Evolutionary conservation across 37 sponge, comb jelly and placozoan species (phyloP), one percentile per base, ranked within the genome.

Genomic region (Halichondria panicea): DNA sequence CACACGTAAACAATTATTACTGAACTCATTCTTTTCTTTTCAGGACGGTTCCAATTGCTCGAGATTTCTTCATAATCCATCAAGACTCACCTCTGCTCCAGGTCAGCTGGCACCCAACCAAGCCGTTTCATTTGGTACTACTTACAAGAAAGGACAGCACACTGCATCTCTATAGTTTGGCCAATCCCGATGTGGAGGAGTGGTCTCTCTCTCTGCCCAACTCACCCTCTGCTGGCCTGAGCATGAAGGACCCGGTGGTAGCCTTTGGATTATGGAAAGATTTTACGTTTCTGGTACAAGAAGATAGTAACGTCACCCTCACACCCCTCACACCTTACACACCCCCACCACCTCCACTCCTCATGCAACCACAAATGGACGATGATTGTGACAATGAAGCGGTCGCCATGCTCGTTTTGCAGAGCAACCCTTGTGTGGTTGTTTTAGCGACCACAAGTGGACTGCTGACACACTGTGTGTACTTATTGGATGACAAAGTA

Each of bases 391-490:
- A 60, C 33, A 63, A 66, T 46, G 62, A 68, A 24, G 40, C 82
- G 55, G 32, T 66, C 28, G 64, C 66, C 4, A 39, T 86, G 57
- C 68, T 86, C 4, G 43, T 74, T 24, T 56, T 86, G 48, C 42
- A 46, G 28, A 71, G 56, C 35, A 1, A 31, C 33, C 86, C 80
- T 3, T 28, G 28, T 36, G 45, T 55, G 19, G 45, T 86, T 7
- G 69, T 79, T n/a, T 57, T 86, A 25, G 86, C 86, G 25, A 62
- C 66, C 53, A 45, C 42, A 25, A 65, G 43, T 27, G 86, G 86
- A 18, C 43, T 44, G 36, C 42, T 86, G 7, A 38, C 72, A 19
- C 86, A 86, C 80, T 86, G 86, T 56, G 68, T 86, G 18, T 86
- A 73, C 56, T n/a, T 75, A 9, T 45, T 62, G 18, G 39, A 13